Evolutionary conservation across 1,140 invertebrate genomes (phyloP).

Genomic region (Epicauta chinensis): DNA sequence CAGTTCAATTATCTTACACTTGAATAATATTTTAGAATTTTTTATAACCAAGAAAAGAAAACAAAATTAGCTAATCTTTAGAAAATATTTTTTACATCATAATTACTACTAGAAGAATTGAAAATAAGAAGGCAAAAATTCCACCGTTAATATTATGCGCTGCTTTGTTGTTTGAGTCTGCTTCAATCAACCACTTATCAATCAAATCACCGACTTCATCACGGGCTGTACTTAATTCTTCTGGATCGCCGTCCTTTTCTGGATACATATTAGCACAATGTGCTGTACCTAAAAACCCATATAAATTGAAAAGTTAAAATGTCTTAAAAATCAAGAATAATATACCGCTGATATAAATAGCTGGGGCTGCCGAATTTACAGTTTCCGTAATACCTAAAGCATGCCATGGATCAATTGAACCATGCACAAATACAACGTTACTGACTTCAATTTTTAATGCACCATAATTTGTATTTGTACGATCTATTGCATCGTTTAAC

Average conservation of each 20-base stretch:
- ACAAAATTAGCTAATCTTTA: no score
- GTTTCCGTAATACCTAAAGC: constrained; percentile 65
- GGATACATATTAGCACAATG: constrained; percentile 81
- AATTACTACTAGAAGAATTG: no score
- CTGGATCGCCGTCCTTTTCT: constrained; percentile 52
- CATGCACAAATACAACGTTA: constrained; percentile 82
- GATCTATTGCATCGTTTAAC: constrained; percentile 53
- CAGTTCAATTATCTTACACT: no score
- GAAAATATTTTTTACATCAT: no score
- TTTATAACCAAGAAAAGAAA: no score
- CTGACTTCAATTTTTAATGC: constrained; percentile 61
- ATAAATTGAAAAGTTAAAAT: constrained; percentile 5
- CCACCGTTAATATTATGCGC: no score
- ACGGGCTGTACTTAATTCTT: constrained; percentile 57
- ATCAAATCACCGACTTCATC: constrained; percentile 53
- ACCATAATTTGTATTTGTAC: constrained; percentile 78
- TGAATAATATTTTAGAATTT: no score
- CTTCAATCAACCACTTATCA: constrained; percentile 37
- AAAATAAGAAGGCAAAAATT: no score
- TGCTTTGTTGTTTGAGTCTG: no score
- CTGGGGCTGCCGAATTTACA: constrained; percentile 51
- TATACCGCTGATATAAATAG: constrained; percentile 66
- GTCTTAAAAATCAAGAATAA: neutral
- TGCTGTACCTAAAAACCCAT: constrained; percentile 56
- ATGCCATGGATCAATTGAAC: constrained; percentile 92